Conservation (phyloP, 1,140 invertebrate species). For the Cheumatopsyche charites region DNA sequence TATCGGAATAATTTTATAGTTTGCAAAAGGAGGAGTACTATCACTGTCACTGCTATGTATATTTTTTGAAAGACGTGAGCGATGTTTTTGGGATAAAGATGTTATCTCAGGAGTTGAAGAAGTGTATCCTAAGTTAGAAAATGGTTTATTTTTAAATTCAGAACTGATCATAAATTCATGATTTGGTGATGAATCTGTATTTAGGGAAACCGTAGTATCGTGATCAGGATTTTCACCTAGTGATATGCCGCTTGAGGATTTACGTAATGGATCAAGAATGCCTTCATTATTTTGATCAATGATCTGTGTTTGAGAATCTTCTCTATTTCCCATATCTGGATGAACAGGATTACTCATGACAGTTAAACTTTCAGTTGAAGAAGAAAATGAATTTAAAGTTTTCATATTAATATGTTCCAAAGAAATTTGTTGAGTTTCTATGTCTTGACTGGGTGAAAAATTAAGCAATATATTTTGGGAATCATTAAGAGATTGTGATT, state of each 20-base stretch:
- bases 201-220: conserved; percentile 38
- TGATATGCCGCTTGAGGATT: neutral
- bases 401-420: no score
- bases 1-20: conserved; percentile 35
- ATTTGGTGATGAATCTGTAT: conserved; percentile 36
- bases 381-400: no score
- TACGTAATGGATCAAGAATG: neutral
- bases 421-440: no score
- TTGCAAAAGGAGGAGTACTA: conserved; percentile 39
- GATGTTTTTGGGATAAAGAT: conserved; percentile 24
- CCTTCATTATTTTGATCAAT: neutral
- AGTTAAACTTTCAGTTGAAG: no score
- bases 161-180: neutral
- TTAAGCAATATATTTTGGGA: conserved; percentile 43
- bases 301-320: no score
- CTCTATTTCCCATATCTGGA: no score
- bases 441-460: conserved; percentile 23
- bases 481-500: conserved; percentile 34
- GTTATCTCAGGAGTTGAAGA: conserved; percentile 44
- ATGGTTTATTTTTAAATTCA: conserved; percentile 32
- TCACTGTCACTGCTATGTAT: conserved; percentile 44
- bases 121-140: conserved; percentile 36
- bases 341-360: no score
- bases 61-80: conserved; percentile 16
- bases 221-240: conserved; percentile 25